Conservation (phyloP, 2,888 invertebrate species). For the Anagyrus pseudococci region DNA sequence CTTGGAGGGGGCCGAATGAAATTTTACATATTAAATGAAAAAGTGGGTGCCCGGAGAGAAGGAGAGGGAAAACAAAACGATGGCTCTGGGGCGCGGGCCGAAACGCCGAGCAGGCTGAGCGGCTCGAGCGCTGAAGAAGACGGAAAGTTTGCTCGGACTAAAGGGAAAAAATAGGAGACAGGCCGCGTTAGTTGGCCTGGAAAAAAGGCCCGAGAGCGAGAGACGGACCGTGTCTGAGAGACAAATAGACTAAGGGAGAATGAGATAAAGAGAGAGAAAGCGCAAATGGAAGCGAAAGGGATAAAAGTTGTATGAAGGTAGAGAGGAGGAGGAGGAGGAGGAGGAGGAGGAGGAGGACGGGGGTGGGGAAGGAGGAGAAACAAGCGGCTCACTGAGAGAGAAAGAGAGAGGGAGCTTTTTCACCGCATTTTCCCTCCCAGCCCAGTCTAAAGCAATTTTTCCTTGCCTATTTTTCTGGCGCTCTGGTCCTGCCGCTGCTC, state of each 20-base stretch:
- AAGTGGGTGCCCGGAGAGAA: neutral
- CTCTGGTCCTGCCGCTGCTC: no score
- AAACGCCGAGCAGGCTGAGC: no score
- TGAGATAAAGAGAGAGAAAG: neutral
- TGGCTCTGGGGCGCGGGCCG: neutral
- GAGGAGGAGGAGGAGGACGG: neutral
- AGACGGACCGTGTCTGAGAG: no score
- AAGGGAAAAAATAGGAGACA: no score
- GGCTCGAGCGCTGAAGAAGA: no score
- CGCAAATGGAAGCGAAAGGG: neutral
- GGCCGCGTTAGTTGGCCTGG: no score
- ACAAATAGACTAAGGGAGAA: neutral
- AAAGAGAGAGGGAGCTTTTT: neutral
- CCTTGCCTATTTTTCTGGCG: no score
- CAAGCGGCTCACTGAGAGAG: neutral
- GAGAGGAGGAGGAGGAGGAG: neutral
- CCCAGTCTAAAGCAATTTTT: no score
- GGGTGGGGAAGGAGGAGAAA: neutral
- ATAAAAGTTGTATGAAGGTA: neutral
- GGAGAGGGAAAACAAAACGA: conserved; percentile 7
- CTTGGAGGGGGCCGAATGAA: no score
- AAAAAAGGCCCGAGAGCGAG: no score
- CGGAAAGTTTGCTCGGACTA: no score
- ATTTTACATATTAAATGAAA: neutral
- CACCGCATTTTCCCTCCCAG: no score